These are phyloP conservation scores for Formica aserva DNA, from an alignment of 2,888 invertebrate species.

Conservation along the genomic window DNA sequence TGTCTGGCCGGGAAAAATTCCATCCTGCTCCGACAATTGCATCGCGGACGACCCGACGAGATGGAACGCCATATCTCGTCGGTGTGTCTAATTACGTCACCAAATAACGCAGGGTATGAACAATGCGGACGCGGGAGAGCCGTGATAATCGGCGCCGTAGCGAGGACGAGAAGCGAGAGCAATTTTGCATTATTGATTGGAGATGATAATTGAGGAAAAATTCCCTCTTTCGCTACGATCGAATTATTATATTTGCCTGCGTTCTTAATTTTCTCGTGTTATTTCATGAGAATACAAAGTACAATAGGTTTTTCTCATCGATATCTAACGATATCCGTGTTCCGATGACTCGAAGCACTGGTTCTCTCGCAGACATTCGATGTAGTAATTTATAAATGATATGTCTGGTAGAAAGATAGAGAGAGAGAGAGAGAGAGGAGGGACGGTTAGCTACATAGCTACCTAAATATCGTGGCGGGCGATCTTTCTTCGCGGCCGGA, in stretches of 20 bases:
- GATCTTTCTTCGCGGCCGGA: conserved; percentile 63
- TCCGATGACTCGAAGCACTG: background rate
- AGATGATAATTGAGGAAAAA: background rate
- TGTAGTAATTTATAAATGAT: conserved; percentile 51
- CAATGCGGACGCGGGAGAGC: background rate
- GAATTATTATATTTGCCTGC: background rate
- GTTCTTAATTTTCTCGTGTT: background rate
- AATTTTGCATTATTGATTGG: background rate
- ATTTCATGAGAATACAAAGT: background rate
- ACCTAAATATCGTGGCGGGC: conserved; percentile 68
- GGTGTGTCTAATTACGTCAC: background rate
- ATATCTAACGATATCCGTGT: background rate
- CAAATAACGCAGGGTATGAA: background rate
- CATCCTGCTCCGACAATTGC: conserved; percentile 9
- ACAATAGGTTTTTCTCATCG: conserved; percentile 15
- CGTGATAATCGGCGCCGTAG: background rate
- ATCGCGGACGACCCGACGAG: conserved; percentile 3
- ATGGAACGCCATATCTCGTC: conserved; percentile 30
- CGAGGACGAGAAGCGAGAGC: background rate
- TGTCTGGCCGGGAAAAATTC: conserved; percentile 30
- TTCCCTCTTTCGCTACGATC: background rate
- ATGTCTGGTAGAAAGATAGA: conserved; percentile 4
- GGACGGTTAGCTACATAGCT: conserved; percentile 52
- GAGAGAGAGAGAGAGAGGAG: background rate
- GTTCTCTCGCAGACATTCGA: conserved; percentile 40